These are phyloP conservation scores for Istiophorus platypterus DNA, from an alignment of 2,113 vertebrate genomes.

Conservation along the genomic window DNA sequence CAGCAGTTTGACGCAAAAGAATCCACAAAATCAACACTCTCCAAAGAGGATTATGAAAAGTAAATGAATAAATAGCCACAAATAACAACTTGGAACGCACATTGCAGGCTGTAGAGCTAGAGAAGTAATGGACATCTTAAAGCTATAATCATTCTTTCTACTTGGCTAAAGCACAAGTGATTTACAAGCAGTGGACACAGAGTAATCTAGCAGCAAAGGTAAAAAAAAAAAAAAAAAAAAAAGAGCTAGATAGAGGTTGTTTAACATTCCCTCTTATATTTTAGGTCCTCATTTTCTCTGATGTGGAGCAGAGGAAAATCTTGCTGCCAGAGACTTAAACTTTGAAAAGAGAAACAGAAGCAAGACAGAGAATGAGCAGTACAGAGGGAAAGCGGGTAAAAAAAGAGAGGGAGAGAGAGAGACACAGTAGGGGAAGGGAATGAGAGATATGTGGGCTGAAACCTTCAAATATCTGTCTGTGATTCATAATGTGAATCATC, in stretches of 20 bases:
- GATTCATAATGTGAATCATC: conserved; percentile 79
- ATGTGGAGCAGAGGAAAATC: conserved; percentile 57
- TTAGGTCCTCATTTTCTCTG: conserved; percentile 33
- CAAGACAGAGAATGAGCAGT: conserved; percentile 10
- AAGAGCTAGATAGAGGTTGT: conserved; percentile 24
- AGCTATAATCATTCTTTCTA: conserved; percentile 48
- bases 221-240: not conserved
- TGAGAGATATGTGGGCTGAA: conserved; percentile 67
- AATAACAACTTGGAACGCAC: conserved; percentile 55
- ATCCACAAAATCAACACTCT: conserved; percentile 65
- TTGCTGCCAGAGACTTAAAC: conserved; percentile 50
- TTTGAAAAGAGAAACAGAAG: conserved; percentile 49
- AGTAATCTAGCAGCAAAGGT: conserved; percentile 8
- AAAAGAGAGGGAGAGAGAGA: conserved; percentile 2
- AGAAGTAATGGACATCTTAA: conserved; percentile 35
- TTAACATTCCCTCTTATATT: conserved; percentile 50
- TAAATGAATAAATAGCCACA: conserved; percentile 66
- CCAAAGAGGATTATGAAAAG: conserved; percentile 73
- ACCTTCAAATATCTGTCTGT: conserved; percentile 72
- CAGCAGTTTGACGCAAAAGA: conserved; percentile 77
- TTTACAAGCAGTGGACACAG: conserved; percentile 38
- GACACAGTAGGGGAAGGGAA: not conserved
- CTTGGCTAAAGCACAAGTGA: conserved; percentile 45
- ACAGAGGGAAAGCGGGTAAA: conserved; percentile 7
- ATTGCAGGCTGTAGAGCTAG: conserved; percentile 19